Base-by-base conservation (phyloP, 2,888 invertebrate genomes). In the Nesidiocoris tenuis region DNA sequence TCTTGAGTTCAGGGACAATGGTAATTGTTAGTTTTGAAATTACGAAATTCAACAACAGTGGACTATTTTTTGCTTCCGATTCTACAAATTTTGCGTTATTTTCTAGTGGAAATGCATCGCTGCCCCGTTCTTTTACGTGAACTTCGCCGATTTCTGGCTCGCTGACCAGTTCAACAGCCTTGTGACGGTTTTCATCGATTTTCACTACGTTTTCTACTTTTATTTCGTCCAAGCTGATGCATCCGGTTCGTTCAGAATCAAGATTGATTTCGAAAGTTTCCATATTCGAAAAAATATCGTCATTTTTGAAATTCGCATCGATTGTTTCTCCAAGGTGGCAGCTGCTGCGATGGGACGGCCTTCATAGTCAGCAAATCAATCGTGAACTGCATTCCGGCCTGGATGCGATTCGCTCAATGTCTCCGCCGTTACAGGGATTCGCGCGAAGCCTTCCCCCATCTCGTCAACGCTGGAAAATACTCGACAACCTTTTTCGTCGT, bases 321-420 rank as follows among this genome's bases (percentile, higher is more conserved):
- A n/a, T n/a, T n/a, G n/a, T n/a, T n/a, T n/a, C n/a, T n/a, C n/a
- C n/a, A n/a, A 77, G 77, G 54, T 24, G 65, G 74, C 21, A 63
- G 55, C 57, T 68, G 65, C 23, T 77, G 77, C 83, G 68, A 88
- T 88, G 81, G 86, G 86, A 81, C 84, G 85, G 75, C 82, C 83
- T 75, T 84, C 84, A 72, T 85, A 67, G 82, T 86, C 61, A 82
- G 87, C 64, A 83, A 87, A 61, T 90, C 91, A 0, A 83, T 93
- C 67, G 90, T 94, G 1, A 89, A 90, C 78, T 90, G 91, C 81
- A 85, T 95, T 77, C 94, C 94, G 0, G 93, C 94, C 1, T 93
- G 92, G 89, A 91, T 92, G 82, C 90, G 94, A 76, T 93, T 94
- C 83, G 90, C 92, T 65, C 94, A 94, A 84, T 95, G 94, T 82